Evolutionary conservation across 2,113 vertebrate species (phyloP), one percentile per base, ranked within the genome.

Genomic region (Perca flavescens): DNA sequence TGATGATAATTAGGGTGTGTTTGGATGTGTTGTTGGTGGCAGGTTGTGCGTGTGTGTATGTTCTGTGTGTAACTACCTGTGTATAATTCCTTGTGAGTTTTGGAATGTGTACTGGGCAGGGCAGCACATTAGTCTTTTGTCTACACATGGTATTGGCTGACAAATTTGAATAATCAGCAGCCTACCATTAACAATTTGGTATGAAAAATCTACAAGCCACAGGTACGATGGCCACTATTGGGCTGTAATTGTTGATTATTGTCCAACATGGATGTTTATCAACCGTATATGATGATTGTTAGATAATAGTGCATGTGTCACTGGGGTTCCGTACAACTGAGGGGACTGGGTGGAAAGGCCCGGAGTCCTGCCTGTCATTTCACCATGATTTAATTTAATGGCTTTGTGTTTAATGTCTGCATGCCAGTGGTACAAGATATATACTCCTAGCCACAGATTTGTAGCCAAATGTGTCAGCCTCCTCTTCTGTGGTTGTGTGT

Each of bases 11-110:
- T 28, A 46, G 67, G n/a, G 60, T 74, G 63, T 82, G 56, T 53
- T 71, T 58, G 64, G 31, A 19, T 79, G 52, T 84, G 47, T 71
- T 43, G 40, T 36, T 28, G 2, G 34, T 40, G 36, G 25, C 25
- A 25, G 25, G 25, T 25, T 36, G 36, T 36, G 36, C 7, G 36
- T 8, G 36, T 40, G 36, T 8, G 36, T 40, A 0, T 2, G 36
- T 43, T 43, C 10, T 77, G 31, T 87, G 64, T 73, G 49, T 22
- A 8, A 16, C 6, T 65, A 25, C 15, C 4, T 46, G 43, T 70
- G n/a, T 60, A 21, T 63, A n/a, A 73, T 78, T 65, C 67, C 12
- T 46, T 57, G 19, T 77, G 56, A 11, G 40, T 77, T 77, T 68
- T 11, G 14, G 22, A 22, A 43, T 28, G 31, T 54, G 21, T 66